Percentiles rank a stretch among this genome's conserved stretches.
phyloP scores from a whole-genome alignment of 2,797 vertebrate species.

The Trematocara caparti region DNA sequence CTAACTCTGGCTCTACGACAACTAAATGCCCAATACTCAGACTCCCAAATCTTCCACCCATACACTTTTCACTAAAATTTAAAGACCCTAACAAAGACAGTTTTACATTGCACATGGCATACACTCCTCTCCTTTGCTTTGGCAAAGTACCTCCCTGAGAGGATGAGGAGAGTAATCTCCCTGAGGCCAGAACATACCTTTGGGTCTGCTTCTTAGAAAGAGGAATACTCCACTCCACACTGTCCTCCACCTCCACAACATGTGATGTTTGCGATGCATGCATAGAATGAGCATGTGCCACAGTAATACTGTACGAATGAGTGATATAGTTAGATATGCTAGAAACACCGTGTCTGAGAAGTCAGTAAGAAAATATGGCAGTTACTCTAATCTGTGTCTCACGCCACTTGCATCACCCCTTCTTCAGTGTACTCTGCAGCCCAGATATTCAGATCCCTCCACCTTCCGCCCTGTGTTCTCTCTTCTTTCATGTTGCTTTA shows the following conservation, averaged over 20 bases:
- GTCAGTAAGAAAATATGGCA: background rate
- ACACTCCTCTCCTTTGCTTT: background rate
- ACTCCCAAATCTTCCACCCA: background rate
- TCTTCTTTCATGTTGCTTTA: slow-evolving; percentile 21
- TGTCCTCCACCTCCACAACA: background rate
- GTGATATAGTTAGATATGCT: background rate
- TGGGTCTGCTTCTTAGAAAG: background rate
- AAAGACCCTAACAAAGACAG: background rate
- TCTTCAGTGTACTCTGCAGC: background rate
- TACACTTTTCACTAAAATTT: background rate
- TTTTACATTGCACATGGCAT: background rate
- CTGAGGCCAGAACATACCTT: background rate
- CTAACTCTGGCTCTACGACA: background rate
- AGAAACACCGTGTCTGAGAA: background rate
- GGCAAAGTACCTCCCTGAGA: background rate
- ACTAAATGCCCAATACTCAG: background rate
- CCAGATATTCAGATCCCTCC: background rate
- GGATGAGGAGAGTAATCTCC: background rate
- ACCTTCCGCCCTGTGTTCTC: background rate
- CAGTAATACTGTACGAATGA: background rate
- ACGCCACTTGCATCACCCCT: background rate
- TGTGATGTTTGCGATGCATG: background rate
- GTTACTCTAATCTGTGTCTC: background rate
- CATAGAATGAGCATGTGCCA: background rate
- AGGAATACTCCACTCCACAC: background rate